Conservation (phyloP, 2,888 invertebrate genomes). For the Biston stratarius region DNA sequence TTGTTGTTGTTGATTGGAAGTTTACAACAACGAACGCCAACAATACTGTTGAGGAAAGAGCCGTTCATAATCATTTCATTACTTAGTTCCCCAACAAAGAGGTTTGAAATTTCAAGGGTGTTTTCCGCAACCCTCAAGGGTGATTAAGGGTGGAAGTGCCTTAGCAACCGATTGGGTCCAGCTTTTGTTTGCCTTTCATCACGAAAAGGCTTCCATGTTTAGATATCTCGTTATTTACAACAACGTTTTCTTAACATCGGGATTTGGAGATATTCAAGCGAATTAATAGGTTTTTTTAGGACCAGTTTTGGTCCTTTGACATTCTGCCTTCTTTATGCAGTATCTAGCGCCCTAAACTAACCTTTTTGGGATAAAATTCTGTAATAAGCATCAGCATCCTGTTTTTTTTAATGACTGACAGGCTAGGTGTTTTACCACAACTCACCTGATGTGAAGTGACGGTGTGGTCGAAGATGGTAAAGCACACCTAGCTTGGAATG, state of each 20-base stretch:
- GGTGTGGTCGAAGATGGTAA: no score
- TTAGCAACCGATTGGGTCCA: conserved; percentile 32
- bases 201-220: conserved; percentile 33
- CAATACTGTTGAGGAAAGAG: conserved; percentile 23
- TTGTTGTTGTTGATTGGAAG: neutral
- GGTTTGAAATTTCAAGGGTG: conserved; percentile 31
- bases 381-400: no score
- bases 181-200: conserved; percentile 38
- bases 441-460: no score
- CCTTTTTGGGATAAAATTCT: neutral
- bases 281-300: conserved; percentile 3
- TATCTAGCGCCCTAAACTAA: neutral
- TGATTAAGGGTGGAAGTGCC: conserved; percentile 24
- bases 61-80: conserved; percentile 37
- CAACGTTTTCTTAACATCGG: conserved; percentile 9
- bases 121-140: conserved; percentile 31
- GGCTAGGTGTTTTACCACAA: no score
- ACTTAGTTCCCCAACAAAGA: conserved; percentile 32
- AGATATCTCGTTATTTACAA: conserved; percentile 20
- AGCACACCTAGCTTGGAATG: no score
- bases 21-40: neutral
- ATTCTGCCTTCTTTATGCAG: neutral
- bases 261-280: neutral
- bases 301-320: neutral
- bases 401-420: no score